Evolutionary conservation across 2,113 vertebrate genomes (phyloP).

Genomic region (Cyanoliseus patagonus): DNA sequence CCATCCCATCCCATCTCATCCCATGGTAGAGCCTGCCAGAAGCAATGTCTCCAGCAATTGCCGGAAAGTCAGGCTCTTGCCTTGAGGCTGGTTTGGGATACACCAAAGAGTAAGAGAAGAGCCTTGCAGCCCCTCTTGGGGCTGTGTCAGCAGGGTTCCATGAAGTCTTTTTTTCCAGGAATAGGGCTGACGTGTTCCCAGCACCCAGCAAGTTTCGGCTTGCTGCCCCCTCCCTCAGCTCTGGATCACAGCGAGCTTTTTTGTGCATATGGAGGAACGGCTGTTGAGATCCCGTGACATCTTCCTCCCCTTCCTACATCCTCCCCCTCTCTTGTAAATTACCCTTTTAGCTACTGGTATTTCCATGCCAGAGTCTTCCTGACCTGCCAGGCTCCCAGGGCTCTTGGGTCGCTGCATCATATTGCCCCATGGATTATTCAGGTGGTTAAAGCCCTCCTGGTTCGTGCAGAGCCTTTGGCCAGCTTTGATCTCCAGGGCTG

Average conservation of each 20-base stretch:
- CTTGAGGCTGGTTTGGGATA: neutral
- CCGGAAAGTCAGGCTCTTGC: neutral
- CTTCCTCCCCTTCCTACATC: conserved; percentile 41
- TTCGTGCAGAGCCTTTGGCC: neutral
- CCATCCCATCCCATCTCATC: neutral
- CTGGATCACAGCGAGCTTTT: conserved; percentile 21
- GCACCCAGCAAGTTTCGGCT: neutral
- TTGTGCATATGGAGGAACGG: conserved; percentile 2
- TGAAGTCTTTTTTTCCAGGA: conserved; percentile 28
- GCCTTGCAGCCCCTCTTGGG: neutral
- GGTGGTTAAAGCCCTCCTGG: neutral
- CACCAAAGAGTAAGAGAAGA: neutral
- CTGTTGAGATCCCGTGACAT: conserved; percentile 50
- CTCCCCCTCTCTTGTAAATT: conserved; percentile 49
- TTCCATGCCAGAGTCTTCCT: neutral
- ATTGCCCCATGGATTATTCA: neutral
- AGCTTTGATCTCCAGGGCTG: conserved; percentile 7
- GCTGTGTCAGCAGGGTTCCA: neutral
- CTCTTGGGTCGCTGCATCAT: neutral
- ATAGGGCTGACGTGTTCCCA: conserved; percentile 30
- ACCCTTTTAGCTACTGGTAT: conserved; percentile 22
- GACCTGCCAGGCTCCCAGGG: neutral
- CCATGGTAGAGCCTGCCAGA: neutral
- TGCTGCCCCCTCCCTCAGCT: neutral
- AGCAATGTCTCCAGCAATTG: accelerated